phyloP scores from a whole-genome alignment of 2,113 vertebrate species.

The Anolis sagrei region DNA sequence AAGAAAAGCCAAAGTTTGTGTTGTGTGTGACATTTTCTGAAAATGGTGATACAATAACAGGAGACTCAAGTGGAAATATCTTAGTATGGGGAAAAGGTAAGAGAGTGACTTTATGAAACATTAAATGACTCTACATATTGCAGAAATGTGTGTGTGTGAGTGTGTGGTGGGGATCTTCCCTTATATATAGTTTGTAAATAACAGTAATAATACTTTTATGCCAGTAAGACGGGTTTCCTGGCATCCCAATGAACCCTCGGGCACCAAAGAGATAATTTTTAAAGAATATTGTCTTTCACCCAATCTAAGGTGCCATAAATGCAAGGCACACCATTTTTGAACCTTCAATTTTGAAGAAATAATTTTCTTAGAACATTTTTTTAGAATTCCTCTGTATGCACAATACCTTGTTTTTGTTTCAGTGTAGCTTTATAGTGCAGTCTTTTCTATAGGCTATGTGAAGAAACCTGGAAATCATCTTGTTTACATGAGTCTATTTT shows the following conservation, averaged over 20 bases:
- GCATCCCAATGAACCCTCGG: not conserved
- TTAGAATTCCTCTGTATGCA: no score
- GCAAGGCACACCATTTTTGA: no score
- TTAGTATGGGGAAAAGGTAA: slow-evolving; percentile 99
- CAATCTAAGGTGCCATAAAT: no score
- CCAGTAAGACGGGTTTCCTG: not conserved
- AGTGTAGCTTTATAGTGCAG: no score
- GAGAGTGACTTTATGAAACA: slow-evolving; percentile 9
- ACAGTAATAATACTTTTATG: not conserved
- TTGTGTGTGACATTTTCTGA: slow-evolving; percentile 97
- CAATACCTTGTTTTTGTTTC: no score
- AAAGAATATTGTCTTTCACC: not conserved
- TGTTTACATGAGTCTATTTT: no score
- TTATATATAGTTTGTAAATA: not conserved
- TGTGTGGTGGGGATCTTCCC: not conserved
- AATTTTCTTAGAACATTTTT: no score
- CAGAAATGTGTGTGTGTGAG: not conserved
- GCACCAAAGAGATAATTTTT: slow-evolving; percentile 3
- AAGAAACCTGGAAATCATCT: no score
- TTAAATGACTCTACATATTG: not conserved
- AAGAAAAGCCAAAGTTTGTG: slow-evolving; percentile 99
- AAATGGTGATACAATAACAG: slow-evolving; percentile 96
- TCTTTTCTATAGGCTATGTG: no score
- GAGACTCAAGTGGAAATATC: slow-evolving; percentile 98
- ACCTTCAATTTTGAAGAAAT: no score